Base-by-base conservation (phyloP, 2,113 vertebrate genomes). In the Lampris megalopsis region DNA sequence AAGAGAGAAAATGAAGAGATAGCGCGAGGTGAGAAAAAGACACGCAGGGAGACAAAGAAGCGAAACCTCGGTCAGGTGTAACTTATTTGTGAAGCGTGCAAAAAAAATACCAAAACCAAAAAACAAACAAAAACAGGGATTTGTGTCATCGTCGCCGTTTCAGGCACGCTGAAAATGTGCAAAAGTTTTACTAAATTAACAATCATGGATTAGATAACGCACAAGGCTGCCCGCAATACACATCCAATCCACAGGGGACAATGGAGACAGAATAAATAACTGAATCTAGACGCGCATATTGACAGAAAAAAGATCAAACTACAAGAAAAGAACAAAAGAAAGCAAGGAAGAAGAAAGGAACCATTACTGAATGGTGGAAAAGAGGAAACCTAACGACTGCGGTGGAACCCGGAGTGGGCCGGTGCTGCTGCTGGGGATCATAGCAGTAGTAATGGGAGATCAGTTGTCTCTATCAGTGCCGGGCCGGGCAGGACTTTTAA, bases 391-490 rank as follows among this genome's bases (percentile, higher is more conserved):
- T 49, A 52, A 73, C 69, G 84, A 86, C 89, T 92, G 94, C 93
- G 92, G 94, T 94, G 94, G 94, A 95, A 96, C 95, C 93, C 95
- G 95, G 95, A 93, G 87, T 56, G 49, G 43, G 24, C 24, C 24
- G 24, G 63, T 71, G 66, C 80, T 40, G 66, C 80, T 40, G 92
- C 85, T 92, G 94, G 77, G 94, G 94, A 94, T 95, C 91, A 94
- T 94, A 84, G 87, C 93, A 92, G 94, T 96, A 96, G 96, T 98
- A 96, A 97, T 96, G 96, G 95, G 95, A 95, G 96, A 96, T 97
- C 95, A 97, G 97, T 96, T 96, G 96, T 97, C 96, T 97, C 95
- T 96, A 96, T 97, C 96, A 96, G 94, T 87, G 92, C 90, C 94
- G 95, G 93, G 94, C 93, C 89, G 92, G 94, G 92, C 94, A 95